Evolutionary conservation across 2,888 invertebrate species (phyloP), one percentile per base, ranked within the genome.

Genomic region (Gastracanthus pulcherrimus): DNA sequence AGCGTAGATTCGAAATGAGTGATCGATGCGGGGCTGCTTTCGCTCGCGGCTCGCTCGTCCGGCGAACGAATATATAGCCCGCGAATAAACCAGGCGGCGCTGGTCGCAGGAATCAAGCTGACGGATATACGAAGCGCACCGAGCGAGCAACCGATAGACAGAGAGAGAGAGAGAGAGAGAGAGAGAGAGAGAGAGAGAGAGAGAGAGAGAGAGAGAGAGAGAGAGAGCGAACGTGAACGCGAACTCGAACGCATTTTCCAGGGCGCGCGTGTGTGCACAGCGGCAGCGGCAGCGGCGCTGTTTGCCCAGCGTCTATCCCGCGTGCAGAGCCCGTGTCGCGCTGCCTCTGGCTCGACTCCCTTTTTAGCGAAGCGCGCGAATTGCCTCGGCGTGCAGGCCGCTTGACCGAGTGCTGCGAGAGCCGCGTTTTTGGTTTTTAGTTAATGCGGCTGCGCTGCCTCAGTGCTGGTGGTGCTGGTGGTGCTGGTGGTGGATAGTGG

Each of bases 1-100:
- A n/a, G 29, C 29, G 66, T 38, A 45, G 66, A 72, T 38, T 72
- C 41, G 38, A 58, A 72, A 72, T 72, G 72, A 72, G 72, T 72
- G 72, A 72, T 72, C 72, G 72, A 72, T 72, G 72, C 72, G 48
- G n/a, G n/a, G n/a, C n/a, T n/a, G n/a, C n/a, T n/a, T n/a, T n/a
- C n/a, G n/a, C n/a, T n/a, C 34, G 23, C 23, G 34, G 38, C 66
- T 66, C 66, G 36, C n/a, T n/a, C n/a, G n/a, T n/a, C n/a, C n/a
- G 5, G 19, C 64, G 69, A 62, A n/a, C 34, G 19, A 62, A 55
- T n/a, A n/a, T n/a, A 16, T 67, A 29, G 26, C 72, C 58, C 72
- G 72, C 72, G 72, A 72, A 72, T 72, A 72, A 72, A 72, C 72
- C 60, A 58, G 38, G 38, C 36, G 6, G 13, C 38, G 26, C n/a